These are phyloP conservation scores for Phrynocephalus vlangalii DNA, from an alignment of 2,797 vertebrate genomes.

Conservation along the genomic window DNA sequence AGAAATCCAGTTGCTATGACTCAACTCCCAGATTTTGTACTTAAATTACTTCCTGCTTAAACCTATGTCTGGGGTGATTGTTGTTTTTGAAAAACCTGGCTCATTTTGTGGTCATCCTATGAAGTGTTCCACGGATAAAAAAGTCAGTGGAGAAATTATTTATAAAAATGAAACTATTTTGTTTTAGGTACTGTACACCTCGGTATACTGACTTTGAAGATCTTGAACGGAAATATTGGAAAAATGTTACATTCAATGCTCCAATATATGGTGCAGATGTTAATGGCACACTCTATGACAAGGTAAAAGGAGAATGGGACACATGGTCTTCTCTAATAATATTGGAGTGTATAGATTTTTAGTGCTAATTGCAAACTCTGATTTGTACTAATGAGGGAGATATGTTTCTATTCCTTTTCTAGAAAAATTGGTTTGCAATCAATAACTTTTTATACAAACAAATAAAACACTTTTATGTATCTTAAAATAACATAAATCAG, in stretches of 20 bases:
- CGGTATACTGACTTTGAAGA: conserved; percentile 92
- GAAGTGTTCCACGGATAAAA: background rate
- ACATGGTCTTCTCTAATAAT: background rate
- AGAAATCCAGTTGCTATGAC: too few species aligned
- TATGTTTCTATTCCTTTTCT: conserved; percentile 10
- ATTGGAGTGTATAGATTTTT: background rate
- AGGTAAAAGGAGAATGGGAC: conserved; percentile 78
- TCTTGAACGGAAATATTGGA: conserved; percentile 98
- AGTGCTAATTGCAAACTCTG: conserved; percentile 10
- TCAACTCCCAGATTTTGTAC: background rate
- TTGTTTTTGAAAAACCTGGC: background rate
- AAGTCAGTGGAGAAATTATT: background rate
- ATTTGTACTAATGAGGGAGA: conserved; percentile 3
- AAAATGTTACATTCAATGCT: conserved; percentile 95
- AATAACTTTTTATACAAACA: too few species aligned
- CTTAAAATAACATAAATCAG: too few species aligned
- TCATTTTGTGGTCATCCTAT: background rate
- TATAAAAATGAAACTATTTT: background rate
- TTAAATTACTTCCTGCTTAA: background rate
- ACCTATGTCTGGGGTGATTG: background rate
- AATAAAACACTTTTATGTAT: too few species aligned
- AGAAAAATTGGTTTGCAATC: too few species aligned
- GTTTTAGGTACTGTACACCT: conserved; percentile 89
- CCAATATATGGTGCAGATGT: conserved; percentile 96
- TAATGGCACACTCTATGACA: conserved; percentile 92